A percentile compares a stretch with the other conserved stretches of the same genome.
Evolutionary conservation across 2,888 invertebrate genomes (phyloP).

Genomic region (Sthenelais limicola): DNA sequence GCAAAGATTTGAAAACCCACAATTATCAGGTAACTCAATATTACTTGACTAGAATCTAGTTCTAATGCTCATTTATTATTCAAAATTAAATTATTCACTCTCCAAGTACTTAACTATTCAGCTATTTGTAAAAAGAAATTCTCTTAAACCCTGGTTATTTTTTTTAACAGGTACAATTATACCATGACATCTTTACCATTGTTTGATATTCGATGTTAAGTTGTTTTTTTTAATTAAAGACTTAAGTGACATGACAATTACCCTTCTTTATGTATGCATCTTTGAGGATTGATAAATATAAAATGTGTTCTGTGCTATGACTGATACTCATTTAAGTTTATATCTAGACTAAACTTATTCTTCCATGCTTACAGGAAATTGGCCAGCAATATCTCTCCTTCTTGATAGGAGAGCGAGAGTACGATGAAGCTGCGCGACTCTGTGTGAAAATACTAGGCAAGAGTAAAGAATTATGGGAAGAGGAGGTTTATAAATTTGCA

Average conservation of each 20-base stretch:
- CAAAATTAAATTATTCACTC: no score
- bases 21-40: conserved; percentile 72
- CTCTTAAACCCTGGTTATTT: no score
- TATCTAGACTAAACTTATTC: no score
- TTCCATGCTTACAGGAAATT: conserved; percentile 75
- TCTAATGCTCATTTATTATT: background rate
- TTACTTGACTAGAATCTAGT: background rate
- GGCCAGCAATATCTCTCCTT: conserved; percentile 87
- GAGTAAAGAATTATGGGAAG: conserved; percentile 91
- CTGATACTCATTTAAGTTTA: no score
- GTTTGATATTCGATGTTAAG: no score
- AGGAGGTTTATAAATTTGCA: conserved; percentile 91
- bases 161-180: no score
- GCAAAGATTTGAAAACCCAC: conserved; percentile 77
- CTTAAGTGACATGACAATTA: background rate
- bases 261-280: background rate
- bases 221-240: no score
- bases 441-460: conserved; percentile 83
- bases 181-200: no score
- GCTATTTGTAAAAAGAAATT: no score
- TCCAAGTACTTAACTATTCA: no score
- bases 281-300: background rate
- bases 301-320: no score
- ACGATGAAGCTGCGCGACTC: conserved; percentile 87
- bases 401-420: conserved; percentile 78